Conservation (phyloP, 2,113 vertebrate species). For the Grammomys surdaster region DNA sequence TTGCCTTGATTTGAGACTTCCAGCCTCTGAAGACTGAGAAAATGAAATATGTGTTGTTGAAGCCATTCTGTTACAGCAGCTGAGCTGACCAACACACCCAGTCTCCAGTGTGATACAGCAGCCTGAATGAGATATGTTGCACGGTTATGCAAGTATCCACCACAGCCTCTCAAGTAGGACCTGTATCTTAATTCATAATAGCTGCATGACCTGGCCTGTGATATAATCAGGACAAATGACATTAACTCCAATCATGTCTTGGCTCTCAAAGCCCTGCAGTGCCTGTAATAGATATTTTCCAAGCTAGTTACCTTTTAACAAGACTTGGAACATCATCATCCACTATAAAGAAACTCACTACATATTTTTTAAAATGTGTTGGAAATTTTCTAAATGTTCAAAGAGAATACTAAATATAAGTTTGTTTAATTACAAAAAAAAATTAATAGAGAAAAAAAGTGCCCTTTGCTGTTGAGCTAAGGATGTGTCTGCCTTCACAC, state of each 20-base stretch:
- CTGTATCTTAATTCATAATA: not conserved
- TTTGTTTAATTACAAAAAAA: not conserved
- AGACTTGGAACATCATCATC: not conserved
- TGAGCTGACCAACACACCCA: not conserved
- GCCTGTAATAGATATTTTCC: not conserved
- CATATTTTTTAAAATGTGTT: not conserved
- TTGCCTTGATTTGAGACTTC: conserved; percentile 2
- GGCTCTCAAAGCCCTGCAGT: not conserved
- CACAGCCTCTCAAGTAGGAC: accelerated
- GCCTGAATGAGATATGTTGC: not conserved
- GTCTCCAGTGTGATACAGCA: not conserved
- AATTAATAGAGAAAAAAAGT: not conserved
- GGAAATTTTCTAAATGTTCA: conserved; percentile 42
- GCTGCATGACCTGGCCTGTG: not conserved
- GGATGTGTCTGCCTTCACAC: conserved; percentile 3
- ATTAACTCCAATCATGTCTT: not conserved
- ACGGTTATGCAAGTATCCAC: accelerated
- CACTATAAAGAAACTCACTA: conserved; percentile 11
- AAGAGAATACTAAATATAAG: conserved; percentile 33
- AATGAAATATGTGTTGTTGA: conserved; percentile 17
- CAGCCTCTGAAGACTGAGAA: not conserved
- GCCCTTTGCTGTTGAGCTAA: not conserved
- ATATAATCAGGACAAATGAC: not conserved
- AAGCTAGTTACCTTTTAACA: not conserved
- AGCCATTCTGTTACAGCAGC: not conserved